Percentiles rank a stretch among this genome's conserved stretches.
Conservation (phyloP, 2,797 vertebrate genomes). For the Mastacembelus armatus region DNA sequence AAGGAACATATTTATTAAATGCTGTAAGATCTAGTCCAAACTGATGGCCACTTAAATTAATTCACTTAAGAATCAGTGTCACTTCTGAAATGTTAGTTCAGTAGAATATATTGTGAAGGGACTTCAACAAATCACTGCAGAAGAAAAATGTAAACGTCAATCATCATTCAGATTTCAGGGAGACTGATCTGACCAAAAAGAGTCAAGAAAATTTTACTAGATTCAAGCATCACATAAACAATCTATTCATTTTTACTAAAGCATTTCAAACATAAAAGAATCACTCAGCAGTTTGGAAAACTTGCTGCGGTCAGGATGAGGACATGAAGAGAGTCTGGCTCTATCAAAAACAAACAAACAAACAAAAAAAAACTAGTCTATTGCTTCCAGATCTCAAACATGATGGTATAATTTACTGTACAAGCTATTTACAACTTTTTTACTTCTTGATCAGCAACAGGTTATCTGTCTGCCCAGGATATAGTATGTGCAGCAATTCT, state of each 20-base stretch:
- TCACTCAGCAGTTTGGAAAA: not conserved
- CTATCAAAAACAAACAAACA: too few species aligned
- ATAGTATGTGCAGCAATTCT: too few species aligned
- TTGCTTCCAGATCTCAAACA: too few species aligned
- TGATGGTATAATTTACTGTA: too few species aligned
- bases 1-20: slow-evolving; percentile 11
- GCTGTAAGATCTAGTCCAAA: slow-evolving; percentile 2
- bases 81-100: slow-evolving; percentile 3
- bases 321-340: too few species aligned
- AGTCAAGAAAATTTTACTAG: not conserved
- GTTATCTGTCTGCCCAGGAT: too few species aligned
- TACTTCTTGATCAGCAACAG: too few species aligned
- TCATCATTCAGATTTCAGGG: not conserved
- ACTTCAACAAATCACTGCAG: not conserved
- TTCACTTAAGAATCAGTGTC: not conserved
- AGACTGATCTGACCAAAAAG: not conserved
- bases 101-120: not conserved
- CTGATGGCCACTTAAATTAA: not conserved
- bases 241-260: too few species aligned
- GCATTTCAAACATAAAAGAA: not conserved
- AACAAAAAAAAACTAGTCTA: too few species aligned
- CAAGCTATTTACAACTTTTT: too few species aligned
- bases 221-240: too few species aligned
- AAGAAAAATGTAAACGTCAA: not conserved
- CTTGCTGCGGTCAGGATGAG: not conserved